Base-by-base conservation (phyloP, 2,797 vertebrate genomes). In the Oreochromis grahami region DNA sequence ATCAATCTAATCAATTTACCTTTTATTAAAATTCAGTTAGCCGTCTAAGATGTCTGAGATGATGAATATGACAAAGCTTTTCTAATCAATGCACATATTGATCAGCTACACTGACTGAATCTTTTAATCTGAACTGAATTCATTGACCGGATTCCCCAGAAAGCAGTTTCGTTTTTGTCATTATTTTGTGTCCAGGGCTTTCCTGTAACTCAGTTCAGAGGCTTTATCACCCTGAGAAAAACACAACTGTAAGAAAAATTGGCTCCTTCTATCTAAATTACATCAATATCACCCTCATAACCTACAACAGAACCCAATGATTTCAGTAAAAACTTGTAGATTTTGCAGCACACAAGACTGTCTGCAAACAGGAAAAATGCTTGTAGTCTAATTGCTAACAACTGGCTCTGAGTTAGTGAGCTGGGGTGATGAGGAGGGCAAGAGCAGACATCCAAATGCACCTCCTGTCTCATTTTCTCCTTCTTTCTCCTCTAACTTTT, bases 1-100 rank as follows among this genome's bases (percentile, higher is more conserved):
- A 86, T 91, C 84, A 41, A 63, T 78, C 9, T 2, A 74, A 81
- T 92, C 89, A 81, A 86, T 90, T 86, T 19, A 7, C 21, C 41
- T 82, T 80, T 83, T 51, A 89, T 91, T 90, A 34, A 87, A 86
- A 90, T 87, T 82, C 86, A 77, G 77, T 89, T 81, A 32, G 45
- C 12, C 24, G 24, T 68, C 52, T 76, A 12, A 72, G 68, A 78
- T n/a, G 80, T 79, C 77, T 63, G 50, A 81, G 85, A 58, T 82
- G 89, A 93, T 82, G 50, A 78, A 90, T 90, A 84, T 78, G 72
- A 87, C 60, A 36, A 48, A 51, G 52, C 51, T 81, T 79, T 77
- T 43, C 26, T 45, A 81, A 88, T 89, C 91, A 32, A 81, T 84
- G 86, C 41, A 53, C 26, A 56, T 51, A 88, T 84, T 80, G 90